These are phyloP conservation scores for Drosophila rellima DNA, from an alignment of 2,888 invertebrate genomes.

Conservation along the genomic window DNA sequence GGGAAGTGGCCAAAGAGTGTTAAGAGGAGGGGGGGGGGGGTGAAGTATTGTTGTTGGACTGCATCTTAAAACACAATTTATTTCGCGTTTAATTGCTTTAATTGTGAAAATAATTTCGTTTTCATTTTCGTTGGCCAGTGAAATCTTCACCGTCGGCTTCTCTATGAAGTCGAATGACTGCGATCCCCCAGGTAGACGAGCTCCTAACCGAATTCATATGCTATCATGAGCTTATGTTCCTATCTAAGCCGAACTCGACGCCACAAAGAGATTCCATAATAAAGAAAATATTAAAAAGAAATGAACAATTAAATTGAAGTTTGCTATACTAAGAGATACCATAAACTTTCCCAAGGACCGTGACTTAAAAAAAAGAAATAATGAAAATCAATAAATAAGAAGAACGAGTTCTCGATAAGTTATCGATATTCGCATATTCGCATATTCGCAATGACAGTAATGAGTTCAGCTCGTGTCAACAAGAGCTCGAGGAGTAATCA, in stretches of 20 bases:
- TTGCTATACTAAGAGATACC: neutral
- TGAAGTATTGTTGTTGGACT: constrained; percentile 41
- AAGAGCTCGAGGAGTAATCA: constrained; percentile 35
- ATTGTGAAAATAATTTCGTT: constrained; percentile 81
- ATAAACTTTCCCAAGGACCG: too few relatives aligned
- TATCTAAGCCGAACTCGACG: constrained; percentile 5
- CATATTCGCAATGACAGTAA: constrained; percentile 25
- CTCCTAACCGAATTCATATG: constrained; percentile 21
- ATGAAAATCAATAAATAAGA: too few relatives aligned
- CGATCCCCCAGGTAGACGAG: constrained; percentile 53
- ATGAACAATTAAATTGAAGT: neutral
- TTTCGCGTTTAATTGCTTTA: constrained; percentile 79
- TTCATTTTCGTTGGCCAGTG: constrained; percentile 76
- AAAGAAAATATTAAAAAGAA: constrained; percentile 1
- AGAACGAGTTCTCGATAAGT: too few relatives aligned
- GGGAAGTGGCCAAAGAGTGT: neutral
- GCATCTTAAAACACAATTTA: constrained; percentile 71
- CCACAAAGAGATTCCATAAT: constrained; percentile 2
- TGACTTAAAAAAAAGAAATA: too few relatives aligned
- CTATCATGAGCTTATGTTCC: constrained; percentile 19
- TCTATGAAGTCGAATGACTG: constrained; percentile 48
- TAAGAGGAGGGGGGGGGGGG: neutral
- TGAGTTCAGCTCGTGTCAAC: constrained; percentile 26
- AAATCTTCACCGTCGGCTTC: constrained; percentile 57
- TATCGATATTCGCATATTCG: too few relatives aligned